Evolutionary conservation across 1,140 invertebrate genomes (phyloP).

Genomic region (Atta texana): DNA sequence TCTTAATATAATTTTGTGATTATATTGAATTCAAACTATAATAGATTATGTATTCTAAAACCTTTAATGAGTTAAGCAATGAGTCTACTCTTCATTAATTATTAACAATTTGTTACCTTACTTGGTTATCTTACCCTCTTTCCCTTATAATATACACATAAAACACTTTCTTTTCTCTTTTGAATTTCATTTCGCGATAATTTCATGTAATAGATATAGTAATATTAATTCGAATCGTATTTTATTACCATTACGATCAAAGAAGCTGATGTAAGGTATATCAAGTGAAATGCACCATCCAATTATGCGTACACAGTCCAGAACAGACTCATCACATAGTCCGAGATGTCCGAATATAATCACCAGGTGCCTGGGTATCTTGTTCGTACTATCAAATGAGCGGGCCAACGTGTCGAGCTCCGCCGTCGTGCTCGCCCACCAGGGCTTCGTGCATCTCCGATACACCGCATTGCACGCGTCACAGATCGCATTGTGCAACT

Average conservation of each 20-base stretch:
- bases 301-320: conserved; percentile 88
- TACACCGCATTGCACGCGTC: conserved; percentile 15
- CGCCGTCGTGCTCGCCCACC: conserved; percentile 29
- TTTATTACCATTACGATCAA: conserved; percentile 89
- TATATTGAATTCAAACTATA: too few species aligned
- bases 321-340: conserved; percentile 83
- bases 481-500: conserved; percentile 25
- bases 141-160: too few species aligned
- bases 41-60: too few species aligned
- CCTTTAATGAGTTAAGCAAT: too few species aligned
- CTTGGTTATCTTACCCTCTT: too few species aligned
- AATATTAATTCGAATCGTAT: neutral
- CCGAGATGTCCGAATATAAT: conserved; percentile 83
- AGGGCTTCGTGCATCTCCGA: conserved; percentile 26
- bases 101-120: too few species aligned
- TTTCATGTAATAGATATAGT: conserved; percentile 30
- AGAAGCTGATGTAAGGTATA: conserved; percentile 90
- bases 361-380: conserved; percentile 86
- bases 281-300: conserved; percentile 89
- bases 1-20: too few species aligned
- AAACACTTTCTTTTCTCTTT: too few species aligned
- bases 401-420: conserved; percentile 47
- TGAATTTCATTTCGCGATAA: neutral
- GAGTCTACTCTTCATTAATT: too few species aligned
- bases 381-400: conserved; percentile 66